Percentiles rank a stretch among this genome's conserved stretches.
Conservation (phyloP, 2,113 vertebrate species). For the Ciconia stormi region DNA sequence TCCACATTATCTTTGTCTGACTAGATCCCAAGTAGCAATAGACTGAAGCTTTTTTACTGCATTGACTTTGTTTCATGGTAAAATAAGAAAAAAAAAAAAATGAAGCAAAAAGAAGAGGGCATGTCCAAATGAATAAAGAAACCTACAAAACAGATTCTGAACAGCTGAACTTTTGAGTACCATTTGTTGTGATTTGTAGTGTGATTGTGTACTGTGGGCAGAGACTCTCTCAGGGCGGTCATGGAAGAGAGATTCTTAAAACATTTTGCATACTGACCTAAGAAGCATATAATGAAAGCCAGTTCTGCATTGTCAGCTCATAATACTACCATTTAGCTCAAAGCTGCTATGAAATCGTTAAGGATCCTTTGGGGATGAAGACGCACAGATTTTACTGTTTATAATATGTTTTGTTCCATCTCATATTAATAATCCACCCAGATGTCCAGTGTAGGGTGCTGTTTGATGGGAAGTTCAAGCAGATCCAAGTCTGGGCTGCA, state of each 20-base stretch:
- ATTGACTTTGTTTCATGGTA: not conserved
- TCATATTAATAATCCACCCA: not conserved
- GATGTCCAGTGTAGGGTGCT: constrained; percentile 2
- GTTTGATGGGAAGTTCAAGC: not conserved
- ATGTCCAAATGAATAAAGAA: not conserved
- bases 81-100: not conserved
- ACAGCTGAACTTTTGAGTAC: not conserved
- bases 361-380: not conserved
- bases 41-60: not conserved
- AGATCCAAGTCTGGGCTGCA: not conserved
- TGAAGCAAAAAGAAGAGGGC: not conserved
- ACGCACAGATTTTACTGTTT: not conserved
- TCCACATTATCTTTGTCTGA: not conserved
- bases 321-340: not conserved
- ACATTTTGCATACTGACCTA: not conserved
- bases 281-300: not conserved
- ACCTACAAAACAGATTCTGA: not conserved
- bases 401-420: constrained; percentile 13
- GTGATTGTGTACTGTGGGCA: not conserved
- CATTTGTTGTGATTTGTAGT: not conserved
- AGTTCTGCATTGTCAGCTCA: not conserved
- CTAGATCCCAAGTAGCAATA: not conserved
- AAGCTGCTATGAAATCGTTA: not conserved
- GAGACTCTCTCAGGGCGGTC: not conserved
- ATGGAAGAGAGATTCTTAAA: not conserved